phyloP scores from a whole-genome alignment of 2,888 invertebrate species.

The Cantharis rufa region DNA sequence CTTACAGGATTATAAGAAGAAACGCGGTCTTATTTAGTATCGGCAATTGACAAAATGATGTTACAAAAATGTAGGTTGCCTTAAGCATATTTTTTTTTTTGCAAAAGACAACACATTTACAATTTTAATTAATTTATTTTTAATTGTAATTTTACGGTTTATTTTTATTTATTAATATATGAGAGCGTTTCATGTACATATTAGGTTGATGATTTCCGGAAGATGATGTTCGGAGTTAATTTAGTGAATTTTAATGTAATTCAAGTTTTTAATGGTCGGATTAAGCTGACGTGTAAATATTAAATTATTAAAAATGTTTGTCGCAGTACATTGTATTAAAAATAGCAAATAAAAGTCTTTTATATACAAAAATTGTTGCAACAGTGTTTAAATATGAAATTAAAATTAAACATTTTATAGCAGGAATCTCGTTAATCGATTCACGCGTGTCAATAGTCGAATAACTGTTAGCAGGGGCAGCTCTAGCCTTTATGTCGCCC shows the following conservation, averaged over 20 bases:
- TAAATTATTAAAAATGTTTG: not conserved
- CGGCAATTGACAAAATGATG: not conserved
- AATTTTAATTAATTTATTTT: not conserved
- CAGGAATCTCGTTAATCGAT: too few species aligned
- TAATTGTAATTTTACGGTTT: not conserved
- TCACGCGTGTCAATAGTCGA: too few species aligned
- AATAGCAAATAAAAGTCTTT: not conserved
- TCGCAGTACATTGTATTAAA: not conserved
- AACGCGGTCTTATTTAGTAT: conserved; percentile 78
- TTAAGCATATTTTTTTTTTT: not conserved
- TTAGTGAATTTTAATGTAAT: not conserved
- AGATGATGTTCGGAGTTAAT: not conserved
- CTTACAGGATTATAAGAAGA: conserved; percentile 91
- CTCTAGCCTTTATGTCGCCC: too few species aligned
- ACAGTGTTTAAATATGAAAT: too few species aligned
- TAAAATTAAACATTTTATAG: too few species aligned
- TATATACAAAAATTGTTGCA: not conserved
- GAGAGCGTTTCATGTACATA: not conserved
- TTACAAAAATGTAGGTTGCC: not conserved
- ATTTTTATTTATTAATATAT: not conserved
- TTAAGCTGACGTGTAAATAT: not conserved
- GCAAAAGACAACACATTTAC: not conserved
- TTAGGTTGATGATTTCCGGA: not conserved
- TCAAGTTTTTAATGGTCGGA: not conserved
- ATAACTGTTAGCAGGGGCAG: too few species aligned